Evolutionary conservation across 2,113 vertebrate genomes (phyloP).

Genomic region (Sphyrna mokarran): DNA sequence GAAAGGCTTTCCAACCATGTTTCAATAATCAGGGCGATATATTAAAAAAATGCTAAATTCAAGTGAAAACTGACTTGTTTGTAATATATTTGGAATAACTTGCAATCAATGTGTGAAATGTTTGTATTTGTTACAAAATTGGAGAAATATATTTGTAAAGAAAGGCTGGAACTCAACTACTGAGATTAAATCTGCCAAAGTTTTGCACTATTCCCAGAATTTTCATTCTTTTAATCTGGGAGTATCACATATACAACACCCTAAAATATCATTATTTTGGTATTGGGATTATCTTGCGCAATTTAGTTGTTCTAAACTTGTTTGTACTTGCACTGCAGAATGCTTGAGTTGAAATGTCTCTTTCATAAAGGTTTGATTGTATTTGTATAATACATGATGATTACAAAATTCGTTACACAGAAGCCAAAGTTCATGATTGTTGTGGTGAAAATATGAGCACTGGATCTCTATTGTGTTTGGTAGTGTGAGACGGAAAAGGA

Average conservation of each 20-base stretch:
- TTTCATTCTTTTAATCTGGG: background rate
- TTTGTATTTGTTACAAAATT: background rate
- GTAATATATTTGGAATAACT: background rate
- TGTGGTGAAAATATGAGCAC: background rate
- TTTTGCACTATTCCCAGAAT: background rate
- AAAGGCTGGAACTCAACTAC: background rate
- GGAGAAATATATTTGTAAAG: background rate
- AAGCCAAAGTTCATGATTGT: background rate
- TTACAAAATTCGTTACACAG: background rate
- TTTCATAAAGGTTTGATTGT: background rate
- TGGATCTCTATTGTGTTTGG: slow-evolving; percentile 16
- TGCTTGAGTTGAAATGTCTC: background rate
- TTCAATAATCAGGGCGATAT: background rate
- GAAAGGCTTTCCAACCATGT: slow-evolving; percentile 7
- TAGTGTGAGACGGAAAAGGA: slow-evolving; percentile 38
- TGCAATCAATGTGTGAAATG: background rate
- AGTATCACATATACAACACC: background rate
- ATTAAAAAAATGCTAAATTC: background rate
- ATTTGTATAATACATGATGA: background rate
- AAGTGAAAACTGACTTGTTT: background rate
- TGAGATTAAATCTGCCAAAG: background rate
- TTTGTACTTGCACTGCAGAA: background rate
- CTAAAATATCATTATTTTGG: background rate
- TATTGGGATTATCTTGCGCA: background rate
- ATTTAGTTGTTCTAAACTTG: background rate